These are phyloP conservation scores for Xiphophorus couchianus DNA, from an alignment of 2,113 vertebrate species.

Conservation along the genomic window DNA sequence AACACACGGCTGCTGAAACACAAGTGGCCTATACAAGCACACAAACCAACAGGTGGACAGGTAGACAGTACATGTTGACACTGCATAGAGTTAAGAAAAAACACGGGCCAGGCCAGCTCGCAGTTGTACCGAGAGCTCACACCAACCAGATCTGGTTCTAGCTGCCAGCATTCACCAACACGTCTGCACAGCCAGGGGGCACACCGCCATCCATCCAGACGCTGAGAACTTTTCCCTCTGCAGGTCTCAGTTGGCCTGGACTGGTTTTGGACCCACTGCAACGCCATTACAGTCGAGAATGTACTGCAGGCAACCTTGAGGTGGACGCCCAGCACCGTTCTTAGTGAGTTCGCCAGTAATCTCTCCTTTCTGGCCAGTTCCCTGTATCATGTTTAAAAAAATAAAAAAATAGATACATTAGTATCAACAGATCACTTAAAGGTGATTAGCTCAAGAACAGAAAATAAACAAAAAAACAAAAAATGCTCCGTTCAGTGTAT, in stretches of 20 bases:
- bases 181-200: conserved; percentile 75
- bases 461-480: neutral
- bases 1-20: conserved; percentile 84
- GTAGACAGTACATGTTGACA: conserved; percentile 88
- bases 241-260: conserved; percentile 91
- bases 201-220: conserved; percentile 48
- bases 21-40: conserved; percentile 89
- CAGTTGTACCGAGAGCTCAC: conserved; percentile 76
- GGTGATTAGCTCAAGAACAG: neutral
- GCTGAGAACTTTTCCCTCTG: conserved; percentile 46
- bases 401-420: conserved; percentile 34
- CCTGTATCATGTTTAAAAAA: conserved; percentile 71
- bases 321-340: conserved; percentile 86
- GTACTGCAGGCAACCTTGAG: conserved; percentile 99
- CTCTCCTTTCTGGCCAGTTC: conserved; percentile 88
- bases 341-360: conserved; percentile 81
- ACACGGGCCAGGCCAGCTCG: conserved; percentile 88
- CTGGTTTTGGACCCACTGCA: conserved; percentile 93
- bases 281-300: conserved; percentile 98
- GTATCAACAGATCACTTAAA: neutral
- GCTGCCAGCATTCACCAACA: conserved; percentile 57
- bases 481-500: neutral
- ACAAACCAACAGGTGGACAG: conserved; percentile 86
- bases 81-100: conserved; percentile 88
- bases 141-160: conserved; percentile 69